phyloP scores from a whole-genome alignment of 2,888 invertebrate genomes.

The Eilema depressum region DNA sequence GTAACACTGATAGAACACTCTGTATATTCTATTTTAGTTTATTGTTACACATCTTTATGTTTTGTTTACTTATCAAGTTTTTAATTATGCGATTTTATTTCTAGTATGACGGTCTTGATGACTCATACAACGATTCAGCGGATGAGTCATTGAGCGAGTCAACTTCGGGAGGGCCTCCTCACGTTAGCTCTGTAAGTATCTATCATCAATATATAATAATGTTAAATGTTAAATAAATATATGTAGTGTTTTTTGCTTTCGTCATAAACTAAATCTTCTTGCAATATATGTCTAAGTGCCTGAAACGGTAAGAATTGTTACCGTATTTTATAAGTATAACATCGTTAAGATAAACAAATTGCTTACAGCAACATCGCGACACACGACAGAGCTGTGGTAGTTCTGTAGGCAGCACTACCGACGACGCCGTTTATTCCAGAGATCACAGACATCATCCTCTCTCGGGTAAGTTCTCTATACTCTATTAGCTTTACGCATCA shows the following conservation, averaged over 20 bases:
- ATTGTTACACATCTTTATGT: too few relatives aligned
- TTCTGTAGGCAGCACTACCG: slow-evolving; percentile 78
- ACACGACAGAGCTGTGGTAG: slow-evolving; percentile 82
- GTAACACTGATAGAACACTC: too few relatives aligned
- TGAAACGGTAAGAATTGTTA: neutral
- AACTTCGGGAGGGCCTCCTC: slow-evolving; percentile 84
- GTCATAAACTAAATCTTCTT: too few relatives aligned
- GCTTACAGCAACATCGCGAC: slow-evolving; percentile 66
- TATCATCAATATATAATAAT: too few relatives aligned
- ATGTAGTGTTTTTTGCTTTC: too few relatives aligned
- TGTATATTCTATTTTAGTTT: too few relatives aligned
- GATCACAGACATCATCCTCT: slow-evolving; percentile 77
- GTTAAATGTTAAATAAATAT: too few relatives aligned
- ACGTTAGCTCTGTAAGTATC: slow-evolving; percentile 70
- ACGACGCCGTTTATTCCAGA: slow-evolving; percentile 78
- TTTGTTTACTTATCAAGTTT: neutral
- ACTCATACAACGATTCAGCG: slow-evolving; percentile 89
- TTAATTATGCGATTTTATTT: slow-evolving; percentile 18
- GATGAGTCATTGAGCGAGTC: slow-evolving; percentile 87
- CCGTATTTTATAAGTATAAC: neutral
- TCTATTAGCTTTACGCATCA: slow-evolving; percentile 23
- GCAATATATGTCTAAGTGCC: too few relatives aligned
- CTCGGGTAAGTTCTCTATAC: slow-evolving; percentile 63
- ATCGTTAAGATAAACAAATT: neutral
- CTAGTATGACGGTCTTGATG: slow-evolving; percentile 92